Base-by-base conservation (phyloP, 2,888 invertebrate genomes). In the Limnephilus auricula region DNA sequence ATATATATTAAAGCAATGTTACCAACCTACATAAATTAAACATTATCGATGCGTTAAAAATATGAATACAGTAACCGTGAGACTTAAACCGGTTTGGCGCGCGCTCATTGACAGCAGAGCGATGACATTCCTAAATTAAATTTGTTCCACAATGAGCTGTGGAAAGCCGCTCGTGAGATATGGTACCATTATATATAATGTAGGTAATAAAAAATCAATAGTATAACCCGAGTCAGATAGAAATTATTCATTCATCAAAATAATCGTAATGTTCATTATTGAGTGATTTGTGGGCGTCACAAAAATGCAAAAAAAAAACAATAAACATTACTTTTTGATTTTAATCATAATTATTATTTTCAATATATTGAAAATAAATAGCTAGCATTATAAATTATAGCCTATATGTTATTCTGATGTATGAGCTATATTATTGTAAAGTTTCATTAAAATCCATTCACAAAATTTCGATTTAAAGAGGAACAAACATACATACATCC, bases 121-220 rank as follows among this genome's bases (percentile, higher is more conserved):
- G 89, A 79, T 89, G 80, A 89, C 79, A 89, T 89, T 89, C 80
- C 80, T 45, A 89, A 89, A 80, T 45, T 40, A 31, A 89, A 89
- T 89, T 89, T 45, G 80, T 89, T 89, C 32, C 45, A 40, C 32
- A 89, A 89, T 89, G 45, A 37, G 5, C 89, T 31, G 45, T 80
- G 89, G 79, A 89, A 79, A 89, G 40, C 25, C 13, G 79, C 31
- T 25, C 25, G 89, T 80, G 89, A 89, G 79, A 12, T 80, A 80
- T 45, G 45, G 80, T 18, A 37, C 34, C 34, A 82, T 25, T 32
- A 6, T 34, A 5, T 18, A 82, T 9, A n/a, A n/a, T n/a, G n/a
- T n/a, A 18, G 18, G 82, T 32, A 18, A 82, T 4, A 80, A 31
- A 31, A 80, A 34, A 34, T 34, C 25, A 25, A 65, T 65, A 65